These are phyloP conservation scores for Aplodontia rufa DNA, from an alignment of 2,113 vertebrate genomes.

Conservation along the genomic window DNA sequence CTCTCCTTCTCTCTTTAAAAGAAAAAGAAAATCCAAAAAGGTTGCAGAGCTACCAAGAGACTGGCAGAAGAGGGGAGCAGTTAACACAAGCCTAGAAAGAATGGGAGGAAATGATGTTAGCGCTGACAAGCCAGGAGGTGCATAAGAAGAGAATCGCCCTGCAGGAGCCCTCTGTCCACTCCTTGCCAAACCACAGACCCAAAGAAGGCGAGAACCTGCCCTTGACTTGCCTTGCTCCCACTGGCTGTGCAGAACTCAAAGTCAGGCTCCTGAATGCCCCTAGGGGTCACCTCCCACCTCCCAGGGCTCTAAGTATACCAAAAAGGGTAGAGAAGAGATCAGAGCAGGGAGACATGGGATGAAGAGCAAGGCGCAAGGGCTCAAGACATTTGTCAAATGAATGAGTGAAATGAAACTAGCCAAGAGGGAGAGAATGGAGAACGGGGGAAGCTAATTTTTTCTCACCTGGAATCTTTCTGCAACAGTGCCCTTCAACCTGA, in stretches of 20 bases:
- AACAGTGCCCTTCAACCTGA: conserved; percentile 4
- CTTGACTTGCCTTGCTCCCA: not conserved
- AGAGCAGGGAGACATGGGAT: not conserved
- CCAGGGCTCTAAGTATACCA: not conserved
- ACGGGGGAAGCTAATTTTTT: not conserved
- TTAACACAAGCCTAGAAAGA: not conserved
- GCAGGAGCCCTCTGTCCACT: not conserved
- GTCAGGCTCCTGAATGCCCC: not conserved
- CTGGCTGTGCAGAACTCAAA: not conserved
- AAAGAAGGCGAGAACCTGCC: not conserved
- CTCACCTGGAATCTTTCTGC: not conserved
- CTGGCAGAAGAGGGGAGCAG: not conserved
- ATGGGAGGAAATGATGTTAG: not conserved
- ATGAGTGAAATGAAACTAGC: not conserved
- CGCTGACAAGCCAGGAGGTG: not conserved
- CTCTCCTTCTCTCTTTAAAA: too few species aligned
- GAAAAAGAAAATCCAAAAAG: not conserved
- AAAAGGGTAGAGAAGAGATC: not conserved
- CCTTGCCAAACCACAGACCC: not conserved
- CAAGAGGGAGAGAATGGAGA: not conserved
- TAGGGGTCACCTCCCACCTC: not conserved
- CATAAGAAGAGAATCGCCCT: not conserved
- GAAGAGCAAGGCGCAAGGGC: not conserved
- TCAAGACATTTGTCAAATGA: not conserved
- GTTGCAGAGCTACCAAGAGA: not conserved